Evolutionary conservation across 1,140 invertebrate species (phyloP), one percentile per base, ranked within the genome.

Genomic region (Euura saliciscinereae): DNA sequence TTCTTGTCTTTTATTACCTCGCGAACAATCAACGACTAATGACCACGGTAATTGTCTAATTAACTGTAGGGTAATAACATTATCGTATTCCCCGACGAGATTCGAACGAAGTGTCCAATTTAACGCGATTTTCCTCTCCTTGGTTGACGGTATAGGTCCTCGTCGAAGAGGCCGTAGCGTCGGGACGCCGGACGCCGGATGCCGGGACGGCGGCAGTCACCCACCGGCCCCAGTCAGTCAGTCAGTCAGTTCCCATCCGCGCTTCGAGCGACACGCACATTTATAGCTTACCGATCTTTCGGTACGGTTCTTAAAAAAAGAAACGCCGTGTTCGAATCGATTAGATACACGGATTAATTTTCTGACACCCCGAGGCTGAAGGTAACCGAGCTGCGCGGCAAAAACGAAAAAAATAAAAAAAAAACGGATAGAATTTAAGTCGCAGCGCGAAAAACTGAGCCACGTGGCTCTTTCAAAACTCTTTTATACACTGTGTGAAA

Each of bases 231-330:
- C 8, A 51, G 46, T 59, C 51, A 59, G 51, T 59, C 51, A 59
- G 51, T 59, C 51, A 59, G 51, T 59, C 51, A 59, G 51, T 59
- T 59, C 51, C 51, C 51, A 59, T 59, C 51, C 51, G 51, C 51
- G 51, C 51, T 59, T 8, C 51, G 51, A 59, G 51, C 51, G 51
- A 59, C 51, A 59, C 51, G 51, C 51, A 59, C 51, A 59, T 59
- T 59, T 59, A 8, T n/a, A 59, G 13, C 3, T 59, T 4, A 59
- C 51, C 3, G 13, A 59, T 59, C 51, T 59, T 59, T 59, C 3
- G 51, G 8, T 5, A 59, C 51, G 51, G 51, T 8, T 59, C 10
- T 59, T 59, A 11, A 59, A 59, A 59, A 59, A 59, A 2, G 51
- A 59, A 59, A 59, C 51, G 3, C 3, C 51, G 51, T n/a, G 51